Evolutionary conservation across 2,888 invertebrate genomes (phyloP).

Genomic region (Cetonia aurata): DNA sequence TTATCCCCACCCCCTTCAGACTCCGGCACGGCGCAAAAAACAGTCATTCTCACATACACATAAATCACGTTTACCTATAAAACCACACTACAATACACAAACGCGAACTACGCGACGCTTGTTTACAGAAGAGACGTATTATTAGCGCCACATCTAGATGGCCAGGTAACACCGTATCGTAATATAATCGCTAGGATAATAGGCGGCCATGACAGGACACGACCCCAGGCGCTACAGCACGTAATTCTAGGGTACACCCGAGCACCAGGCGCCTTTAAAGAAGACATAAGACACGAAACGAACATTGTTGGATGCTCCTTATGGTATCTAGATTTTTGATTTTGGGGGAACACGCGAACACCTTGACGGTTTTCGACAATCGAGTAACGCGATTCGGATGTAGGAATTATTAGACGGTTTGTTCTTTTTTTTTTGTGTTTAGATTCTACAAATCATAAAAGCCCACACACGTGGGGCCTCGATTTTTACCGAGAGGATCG

Average conservation of each 20-base stretch:
- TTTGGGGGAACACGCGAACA: slow-evolving; percentile 11
- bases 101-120: no score
- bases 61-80: no score
- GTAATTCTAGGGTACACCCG: slow-evolving; percentile 62
- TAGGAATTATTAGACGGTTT: no score
- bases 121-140: slow-evolving; percentile 24
- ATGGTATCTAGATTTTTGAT: neutral
- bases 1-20: no score
- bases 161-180: slow-evolving; percentile 43
- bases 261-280: slow-evolving; percentile 62
- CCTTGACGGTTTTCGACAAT: neutral
- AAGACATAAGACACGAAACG: slow-evolving; percentile 52
- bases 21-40: no score
- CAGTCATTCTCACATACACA: no score
- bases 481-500: no score
- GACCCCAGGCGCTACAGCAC: slow-evolving; percentile 51
- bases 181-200: slow-evolving; percentile 55
- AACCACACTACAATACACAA: no score
- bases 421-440: no score
- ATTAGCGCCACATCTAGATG: slow-evolving; percentile 38
- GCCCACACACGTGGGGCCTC: no score
- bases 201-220: slow-evolving; percentile 60
- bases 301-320: neutral
- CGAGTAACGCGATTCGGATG: neutral
- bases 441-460: no score